Conservation (phyloP, 2,888 invertebrate species). For the Napeogenes inachia region DNA sequence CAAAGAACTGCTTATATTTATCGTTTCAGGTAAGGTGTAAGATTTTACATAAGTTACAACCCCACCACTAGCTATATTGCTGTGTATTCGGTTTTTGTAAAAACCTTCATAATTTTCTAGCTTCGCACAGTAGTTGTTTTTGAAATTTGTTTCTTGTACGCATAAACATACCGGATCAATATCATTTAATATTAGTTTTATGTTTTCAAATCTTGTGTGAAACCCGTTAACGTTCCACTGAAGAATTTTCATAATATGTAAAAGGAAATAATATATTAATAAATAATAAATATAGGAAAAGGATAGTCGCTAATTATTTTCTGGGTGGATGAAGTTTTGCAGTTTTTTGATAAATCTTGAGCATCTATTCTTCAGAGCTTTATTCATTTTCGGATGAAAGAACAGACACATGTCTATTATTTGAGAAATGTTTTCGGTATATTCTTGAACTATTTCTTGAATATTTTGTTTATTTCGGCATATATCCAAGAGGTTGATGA, state of each 20-base stretch:
- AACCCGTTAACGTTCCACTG: slow-evolving; percentile 17
- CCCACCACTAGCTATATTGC: slow-evolving; percentile 9
- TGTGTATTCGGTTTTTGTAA: neutral
- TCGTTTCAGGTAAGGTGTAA: slow-evolving; percentile 5
- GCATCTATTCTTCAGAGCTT: slow-evolving; percentile 14
- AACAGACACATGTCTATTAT: slow-evolving; percentile 12
- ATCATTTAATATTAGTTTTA: slow-evolving; percentile 11
- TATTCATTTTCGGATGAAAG: slow-evolving; percentile 14
- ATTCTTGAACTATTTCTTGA: slow-evolving; percentile 12
- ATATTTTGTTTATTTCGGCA: slow-evolving; percentile 21
- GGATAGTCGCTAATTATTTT: too few species aligned
- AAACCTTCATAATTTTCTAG: slow-evolving; percentile 14
- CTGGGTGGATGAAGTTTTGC: neutral
- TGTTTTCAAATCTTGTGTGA: slow-evolving; percentile 17
- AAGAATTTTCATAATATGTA: slow-evolving; percentile 5
- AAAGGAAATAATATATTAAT: too few species aligned
- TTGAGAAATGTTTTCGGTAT: slow-evolving; percentile 13
- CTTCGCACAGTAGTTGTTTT: slow-evolving; percentile 12
- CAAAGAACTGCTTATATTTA: slow-evolving; percentile 10
- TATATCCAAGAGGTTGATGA: slow-evolving; percentile 25
- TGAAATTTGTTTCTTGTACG: slow-evolving; percentile 24
- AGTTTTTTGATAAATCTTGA: slow-evolving; percentile 10
- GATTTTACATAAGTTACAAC: slow-evolving; percentile 14
- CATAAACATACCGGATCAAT: slow-evolving; percentile 19
- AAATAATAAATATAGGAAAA: too few species aligned